Base-by-base conservation (phyloP, 1,140 invertebrate genomes). In the Lasioglossum baleicum region DNA sequence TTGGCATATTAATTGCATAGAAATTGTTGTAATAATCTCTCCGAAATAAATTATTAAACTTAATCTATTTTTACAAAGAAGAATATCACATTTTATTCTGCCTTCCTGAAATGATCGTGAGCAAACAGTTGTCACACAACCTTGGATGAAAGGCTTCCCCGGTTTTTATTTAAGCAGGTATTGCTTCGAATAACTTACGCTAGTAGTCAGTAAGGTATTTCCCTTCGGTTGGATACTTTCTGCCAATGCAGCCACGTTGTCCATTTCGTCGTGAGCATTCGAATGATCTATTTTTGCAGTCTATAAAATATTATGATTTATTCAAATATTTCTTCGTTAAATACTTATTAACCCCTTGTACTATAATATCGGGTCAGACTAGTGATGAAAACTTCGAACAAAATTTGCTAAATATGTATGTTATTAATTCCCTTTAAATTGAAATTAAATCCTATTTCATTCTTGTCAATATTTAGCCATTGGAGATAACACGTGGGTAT, bases 181-280 rank as follows among this genome's bases (percentile, higher is more conserved):
- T 35, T 42, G 51, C 58, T 40, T 58, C 10, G 44, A 64, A 61
- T 58, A 17, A 92, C 93, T 93, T 92, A 94, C 94, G 91, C 95
- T 96, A 71, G 98, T 98, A 58, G 98, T 98, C 86, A 98, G 97
- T 68, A 99, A 93, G 8, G 98, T 99, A 90, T 98, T 99, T 90
- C 99, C 99, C 92, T 98, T 99, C 0, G 99, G 99, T 93, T 99
- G 98, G 88, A 99, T 96, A 90, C 98, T 97, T 92, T 99, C 97
- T 66, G 99, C 99, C 76, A 99, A 95, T 73, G 97, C 97, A 64
- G 99, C 98, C 67, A 98, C 98, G 93, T 99, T 97, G 89, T 97
- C 96, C 86, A 97, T 96, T 93, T 96, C 95, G 88, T 95, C 94
- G 40, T 94, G 93, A 73, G 94, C 94, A 90, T 95, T 94, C 80